Conservation (phyloP, 2,797 vertebrate genomes). For the Helarctos malayanus region DNA sequence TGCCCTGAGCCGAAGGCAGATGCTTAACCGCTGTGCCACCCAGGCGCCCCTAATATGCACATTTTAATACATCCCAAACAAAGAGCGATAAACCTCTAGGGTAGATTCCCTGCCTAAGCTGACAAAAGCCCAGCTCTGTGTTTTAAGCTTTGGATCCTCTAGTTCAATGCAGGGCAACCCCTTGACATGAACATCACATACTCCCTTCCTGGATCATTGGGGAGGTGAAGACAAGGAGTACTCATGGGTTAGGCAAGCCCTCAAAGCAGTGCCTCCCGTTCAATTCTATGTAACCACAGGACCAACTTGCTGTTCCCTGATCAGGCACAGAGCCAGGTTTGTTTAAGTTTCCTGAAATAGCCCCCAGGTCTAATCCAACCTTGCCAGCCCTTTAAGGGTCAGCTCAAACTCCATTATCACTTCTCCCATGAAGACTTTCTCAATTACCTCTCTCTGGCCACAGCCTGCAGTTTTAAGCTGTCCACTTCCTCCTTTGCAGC, state of each 20-base stretch:
- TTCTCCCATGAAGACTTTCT: background rate
- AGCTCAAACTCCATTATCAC: background rate
- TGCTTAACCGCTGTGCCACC: no score
- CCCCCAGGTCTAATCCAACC: background rate
- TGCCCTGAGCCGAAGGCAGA: no score
- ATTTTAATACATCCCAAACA: background rate
- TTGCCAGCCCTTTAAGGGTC: background rate
- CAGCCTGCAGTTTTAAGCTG: background rate
- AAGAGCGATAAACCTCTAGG: background rate
- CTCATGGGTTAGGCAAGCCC: background rate
- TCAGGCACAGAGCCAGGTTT: background rate
- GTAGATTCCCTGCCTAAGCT: background rate
- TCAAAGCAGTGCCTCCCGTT: background rate
- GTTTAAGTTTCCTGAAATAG: conserved; percentile 12
- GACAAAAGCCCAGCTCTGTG: background rate
- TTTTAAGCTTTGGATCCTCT: background rate
- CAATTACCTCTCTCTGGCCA: background rate
- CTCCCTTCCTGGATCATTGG: background rate
- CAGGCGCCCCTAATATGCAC: background rate
- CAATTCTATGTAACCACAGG: background rate
- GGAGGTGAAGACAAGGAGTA: background rate
- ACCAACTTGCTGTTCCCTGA: background rate
- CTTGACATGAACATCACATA: background rate
- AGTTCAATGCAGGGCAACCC: background rate
- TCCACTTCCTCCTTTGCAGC: background rate